Evolutionary conservation across 2,797 vertebrate species (phyloP).

Genomic region (Poeciliopsis gracilis): DNA sequence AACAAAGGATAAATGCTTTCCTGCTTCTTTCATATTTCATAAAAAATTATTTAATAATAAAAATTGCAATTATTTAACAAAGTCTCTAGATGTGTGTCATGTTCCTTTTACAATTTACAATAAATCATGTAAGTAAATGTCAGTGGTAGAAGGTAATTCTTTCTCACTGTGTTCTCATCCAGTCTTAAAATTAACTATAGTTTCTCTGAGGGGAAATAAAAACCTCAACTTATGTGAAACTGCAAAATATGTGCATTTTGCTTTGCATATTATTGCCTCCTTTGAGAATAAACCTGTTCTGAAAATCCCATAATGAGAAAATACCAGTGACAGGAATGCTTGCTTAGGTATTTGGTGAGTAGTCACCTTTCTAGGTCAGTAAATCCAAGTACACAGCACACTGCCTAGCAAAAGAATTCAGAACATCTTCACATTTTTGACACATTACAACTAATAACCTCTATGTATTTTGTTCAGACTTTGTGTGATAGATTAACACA

Average conservation of each 20-base stretch:
- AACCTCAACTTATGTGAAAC: not conserved
- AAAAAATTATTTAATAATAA: too few species aligned
- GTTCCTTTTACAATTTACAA: too few species aligned
- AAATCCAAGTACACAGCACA: not conserved
- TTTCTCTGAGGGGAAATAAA: not conserved
- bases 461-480: not conserved
- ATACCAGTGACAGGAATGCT: not conserved
- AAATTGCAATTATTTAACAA: too few species aligned
- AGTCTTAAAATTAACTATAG: not conserved
- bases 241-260: not conserved
- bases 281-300: not conserved
- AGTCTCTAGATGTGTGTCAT: too few species aligned
- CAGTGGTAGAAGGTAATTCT: not conserved
- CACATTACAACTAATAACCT: not conserved
- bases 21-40: not conserved
- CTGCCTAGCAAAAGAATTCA: not conserved
- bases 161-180: not conserved
- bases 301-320: not conserved
- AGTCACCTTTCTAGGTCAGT: constrained; percentile 5
- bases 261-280: not conserved
- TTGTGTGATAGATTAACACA: not conserved
- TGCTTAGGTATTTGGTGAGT: constrained; percentile 4
- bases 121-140: not conserved
- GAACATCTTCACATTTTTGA: not conserved
- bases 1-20: not conserved